A percentile compares a stretch with the other conserved stretches of the same genome.
Evolutionary conservation across 1,140 invertebrate genomes (phyloP).

Genomic region (Drosophila mayri): DNA sequence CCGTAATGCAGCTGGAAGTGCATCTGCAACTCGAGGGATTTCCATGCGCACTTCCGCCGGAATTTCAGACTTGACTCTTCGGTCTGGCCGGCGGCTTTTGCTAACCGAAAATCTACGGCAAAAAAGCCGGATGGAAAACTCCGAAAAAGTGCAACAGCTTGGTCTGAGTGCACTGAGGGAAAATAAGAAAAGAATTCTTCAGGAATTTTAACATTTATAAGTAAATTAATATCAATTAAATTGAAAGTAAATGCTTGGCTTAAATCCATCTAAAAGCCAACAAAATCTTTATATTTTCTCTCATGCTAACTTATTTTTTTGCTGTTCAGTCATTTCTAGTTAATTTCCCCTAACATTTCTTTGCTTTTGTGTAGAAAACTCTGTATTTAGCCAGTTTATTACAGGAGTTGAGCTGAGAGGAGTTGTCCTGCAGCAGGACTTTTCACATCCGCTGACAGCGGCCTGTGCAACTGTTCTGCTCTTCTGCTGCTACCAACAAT

Average conservation of each 20-base stretch:
- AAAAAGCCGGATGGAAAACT: conserved; percentile 19
- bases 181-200: neutral
- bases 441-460: conserved; percentile 68
- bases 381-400: conserved; percentile 67
- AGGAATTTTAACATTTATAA: too few species aligned
- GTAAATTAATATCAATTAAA: too few species aligned
- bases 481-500: conserved; percentile 22
- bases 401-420: conserved; percentile 27
- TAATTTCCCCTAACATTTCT: neutral
- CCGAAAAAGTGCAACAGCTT: conserved; percentile 75
- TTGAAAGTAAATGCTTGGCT: too few species aligned
- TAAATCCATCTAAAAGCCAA: too few species aligned
- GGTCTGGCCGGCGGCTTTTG: conserved; percentile 59
- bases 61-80: conserved; percentile 76
- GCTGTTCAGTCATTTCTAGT: neutral
- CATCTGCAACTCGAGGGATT: conserved; percentile 30
- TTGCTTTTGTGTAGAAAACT: conserved; percentile 32
- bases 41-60: conserved; percentile 75
- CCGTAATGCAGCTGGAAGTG: conserved; percentile 15
- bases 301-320: neutral
- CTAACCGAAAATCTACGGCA: conserved; percentile 15
- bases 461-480: conserved; percentile 24
- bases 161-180: neutral
- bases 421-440: conserved; percentile 72
- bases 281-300: too few species aligned